Evolutionary conservation across 2,113 vertebrate genomes (phyloP).

Genomic region (Ranitomeya variabilis): DNA sequence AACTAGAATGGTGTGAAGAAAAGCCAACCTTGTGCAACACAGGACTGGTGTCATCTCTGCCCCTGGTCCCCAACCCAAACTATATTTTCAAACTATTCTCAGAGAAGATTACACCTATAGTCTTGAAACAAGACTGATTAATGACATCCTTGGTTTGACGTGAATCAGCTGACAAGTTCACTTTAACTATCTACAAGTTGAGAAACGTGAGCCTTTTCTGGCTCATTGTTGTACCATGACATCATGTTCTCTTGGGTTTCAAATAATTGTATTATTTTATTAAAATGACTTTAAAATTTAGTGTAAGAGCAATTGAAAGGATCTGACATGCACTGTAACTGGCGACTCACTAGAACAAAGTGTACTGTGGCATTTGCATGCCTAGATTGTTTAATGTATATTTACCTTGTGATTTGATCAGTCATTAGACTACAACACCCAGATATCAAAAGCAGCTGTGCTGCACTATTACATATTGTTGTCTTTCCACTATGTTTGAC

Average conservation of each 20-base stretch:
- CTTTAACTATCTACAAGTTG: not conserved
- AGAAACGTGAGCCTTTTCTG: not conserved
- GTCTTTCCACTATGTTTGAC: not conserved
- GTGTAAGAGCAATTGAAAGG: not conserved
- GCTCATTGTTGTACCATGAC: not conserved
- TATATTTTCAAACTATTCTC: too few relatives aligned
- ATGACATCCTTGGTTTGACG: too few relatives aligned
- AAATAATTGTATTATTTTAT: not conserved
- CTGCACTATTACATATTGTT: slow-evolving; percentile 14
- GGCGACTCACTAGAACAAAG: slow-evolving; percentile 29
- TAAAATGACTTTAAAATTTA: not conserved
- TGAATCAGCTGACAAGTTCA: too few relatives aligned
- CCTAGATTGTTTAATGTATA: slow-evolving; percentile 15
- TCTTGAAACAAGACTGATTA: too few relatives aligned
- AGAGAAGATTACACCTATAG: too few relatives aligned
- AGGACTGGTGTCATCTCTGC: too few relatives aligned
- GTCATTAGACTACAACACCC: slow-evolving; percentile 6
- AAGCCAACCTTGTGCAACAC: too few relatives aligned
- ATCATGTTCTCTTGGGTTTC: not conserved
- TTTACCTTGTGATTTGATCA: slow-evolving; percentile 30
- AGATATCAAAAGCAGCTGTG: slow-evolving; percentile 29
- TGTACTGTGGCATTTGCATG: slow-evolving; percentile 7
- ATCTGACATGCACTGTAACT: not conserved
- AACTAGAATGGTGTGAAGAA: too few relatives aligned
- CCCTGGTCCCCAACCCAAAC: too few relatives aligned